Conservation (phyloP, 1,140 invertebrate genomes). For the Pogonognathellus flavescens region DNA sequence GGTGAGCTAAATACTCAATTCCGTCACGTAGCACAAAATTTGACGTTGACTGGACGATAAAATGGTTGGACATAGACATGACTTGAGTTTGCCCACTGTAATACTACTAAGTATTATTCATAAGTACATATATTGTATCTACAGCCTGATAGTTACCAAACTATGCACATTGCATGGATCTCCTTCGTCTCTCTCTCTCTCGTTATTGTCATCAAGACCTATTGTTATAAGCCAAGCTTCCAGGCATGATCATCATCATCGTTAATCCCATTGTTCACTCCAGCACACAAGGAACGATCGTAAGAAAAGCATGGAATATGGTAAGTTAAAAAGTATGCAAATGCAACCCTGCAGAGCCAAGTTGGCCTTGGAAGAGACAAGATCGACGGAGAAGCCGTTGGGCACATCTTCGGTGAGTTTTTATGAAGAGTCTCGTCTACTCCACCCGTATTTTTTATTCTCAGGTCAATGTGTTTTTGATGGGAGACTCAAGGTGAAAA, state of each 20-base stretch:
- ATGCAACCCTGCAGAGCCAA: conserved; percentile 49
- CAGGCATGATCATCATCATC: conserved; percentile 55
- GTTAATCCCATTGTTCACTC: conserved; percentile 54
- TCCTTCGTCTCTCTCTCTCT: conserved; percentile 38
- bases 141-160: too few relatives aligned
- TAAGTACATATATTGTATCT: too few relatives aligned
- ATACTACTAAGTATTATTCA: not conserved
- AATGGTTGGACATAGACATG: not conserved
- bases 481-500: conserved; percentile 56
- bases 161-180: conserved; percentile 37
- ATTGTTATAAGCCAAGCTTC: conserved; percentile 52
- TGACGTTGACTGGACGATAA: conserved; percentile 16
- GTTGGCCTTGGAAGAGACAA: conserved; percentile 53
- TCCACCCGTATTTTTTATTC: conserved; percentile 56
- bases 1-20: conserved; percentile 26
- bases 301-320: conserved; percentile 23
- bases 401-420: conserved; percentile 53
- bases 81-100: not conserved
- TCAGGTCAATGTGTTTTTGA: conserved; percentile 58
- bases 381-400: conserved; percentile 55
- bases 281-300: not conserved
- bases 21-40: conserved; percentile 23
- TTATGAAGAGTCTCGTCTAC: conserved; percentile 48
- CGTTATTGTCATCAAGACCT: conserved; percentile 51
- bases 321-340: conserved; percentile 50